Conservation (phyloP, 2,113 vertebrate genomes). For the Australoheros scitulus region DNA sequence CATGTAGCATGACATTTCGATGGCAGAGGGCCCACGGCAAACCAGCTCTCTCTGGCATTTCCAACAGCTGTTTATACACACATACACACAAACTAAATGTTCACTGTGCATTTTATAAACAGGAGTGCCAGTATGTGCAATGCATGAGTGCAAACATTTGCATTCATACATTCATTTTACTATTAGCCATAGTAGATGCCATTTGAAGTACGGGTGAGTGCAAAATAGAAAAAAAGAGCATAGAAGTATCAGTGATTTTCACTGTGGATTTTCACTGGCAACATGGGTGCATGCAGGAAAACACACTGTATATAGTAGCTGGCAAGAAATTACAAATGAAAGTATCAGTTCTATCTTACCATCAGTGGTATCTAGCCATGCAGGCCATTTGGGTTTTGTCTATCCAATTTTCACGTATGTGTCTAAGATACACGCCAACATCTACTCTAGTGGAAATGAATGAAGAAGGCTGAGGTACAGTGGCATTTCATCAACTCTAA, state of each 20-base stretch:
- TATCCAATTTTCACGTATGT: not conserved
- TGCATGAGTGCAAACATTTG: constrained; percentile 12
- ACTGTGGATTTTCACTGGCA: not conserved
- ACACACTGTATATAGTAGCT: not conserved
- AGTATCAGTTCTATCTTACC: not conserved
- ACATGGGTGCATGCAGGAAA: not conserved
- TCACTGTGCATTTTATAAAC: constrained; percentile 5
- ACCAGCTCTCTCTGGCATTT: constrained; percentile 61
- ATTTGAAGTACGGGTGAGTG: not conserved
- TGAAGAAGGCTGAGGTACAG: not conserved
- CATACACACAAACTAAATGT: constrained; percentile 33
- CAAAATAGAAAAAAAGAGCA: not conserved
- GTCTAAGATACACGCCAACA: not conserved
- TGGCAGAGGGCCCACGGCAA: constrained; percentile 62
- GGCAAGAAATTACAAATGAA: constrained; percentile 2
- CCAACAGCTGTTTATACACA: constrained; percentile 68
- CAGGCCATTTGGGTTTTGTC: not conserved
- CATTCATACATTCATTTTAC: not conserved
- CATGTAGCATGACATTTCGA: constrained; percentile 65
- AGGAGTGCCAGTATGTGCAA: constrained; percentile 13
- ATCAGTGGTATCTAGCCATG: not conserved
- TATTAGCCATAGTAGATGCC: not conserved
- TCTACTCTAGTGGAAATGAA: not conserved
- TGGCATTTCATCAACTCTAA: not conserved
- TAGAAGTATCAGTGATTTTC: not conserved